Evolutionary conservation across 53 echinoderm and acorn worm species (phyloP).

Genomic region (Hippasteria phrygiana): DNA sequence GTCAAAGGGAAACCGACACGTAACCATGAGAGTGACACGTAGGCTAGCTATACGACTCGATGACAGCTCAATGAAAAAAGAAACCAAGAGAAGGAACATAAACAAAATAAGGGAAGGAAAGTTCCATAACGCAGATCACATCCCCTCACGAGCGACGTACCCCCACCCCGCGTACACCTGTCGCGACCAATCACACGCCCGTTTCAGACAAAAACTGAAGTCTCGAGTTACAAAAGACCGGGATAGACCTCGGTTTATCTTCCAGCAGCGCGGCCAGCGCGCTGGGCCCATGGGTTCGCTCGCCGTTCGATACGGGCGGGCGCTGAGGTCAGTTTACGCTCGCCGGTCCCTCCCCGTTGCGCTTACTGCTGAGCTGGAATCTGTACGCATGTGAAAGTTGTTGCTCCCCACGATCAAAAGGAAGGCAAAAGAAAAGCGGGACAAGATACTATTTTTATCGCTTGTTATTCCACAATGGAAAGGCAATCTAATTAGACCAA

Average conservation of each 20-base stretch:
- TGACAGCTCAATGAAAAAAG: slow-evolving; percentile 34
- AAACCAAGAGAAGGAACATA: slow-evolving; percentile 15
- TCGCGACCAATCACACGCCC: slow-evolving; percentile 12
- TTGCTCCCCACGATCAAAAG: neutral
- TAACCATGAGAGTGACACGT: slow-evolving; percentile 64
- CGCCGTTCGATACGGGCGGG: slow-evolving; percentile 55
- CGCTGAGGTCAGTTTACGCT: slow-evolving; percentile 61
- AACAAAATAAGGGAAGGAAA: neutral
- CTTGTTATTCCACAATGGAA: slow-evolving; percentile 4
- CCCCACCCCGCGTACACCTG: slow-evolving; percentile 44
- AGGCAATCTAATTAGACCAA: neutral
- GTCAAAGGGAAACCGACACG: slow-evolving; percentile 25
- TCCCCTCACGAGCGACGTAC: neutral
- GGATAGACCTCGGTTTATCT: slow-evolving; percentile 6
- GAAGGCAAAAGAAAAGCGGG: neutral
- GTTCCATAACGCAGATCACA: slow-evolving; percentile 4
- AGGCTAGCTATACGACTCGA: slow-evolving; percentile 17
- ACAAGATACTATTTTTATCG: slow-evolving; percentile 42
- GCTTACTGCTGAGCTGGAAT: slow-evolving; percentile 50
- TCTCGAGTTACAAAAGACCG: slow-evolving; percentile 41
- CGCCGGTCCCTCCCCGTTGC: slow-evolving; percentile 35
- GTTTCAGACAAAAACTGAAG: slow-evolving; percentile 9
- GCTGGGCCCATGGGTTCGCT: slow-evolving; percentile 35
- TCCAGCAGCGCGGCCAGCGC: slow-evolving; percentile 18
- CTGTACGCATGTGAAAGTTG: slow-evolving; percentile 12